Percentiles rank a stretch among this genome's conserved stretches.
Evolutionary conservation across 2,888 invertebrate genomes (phyloP).

Genomic region (Atherix ibis): DNA sequence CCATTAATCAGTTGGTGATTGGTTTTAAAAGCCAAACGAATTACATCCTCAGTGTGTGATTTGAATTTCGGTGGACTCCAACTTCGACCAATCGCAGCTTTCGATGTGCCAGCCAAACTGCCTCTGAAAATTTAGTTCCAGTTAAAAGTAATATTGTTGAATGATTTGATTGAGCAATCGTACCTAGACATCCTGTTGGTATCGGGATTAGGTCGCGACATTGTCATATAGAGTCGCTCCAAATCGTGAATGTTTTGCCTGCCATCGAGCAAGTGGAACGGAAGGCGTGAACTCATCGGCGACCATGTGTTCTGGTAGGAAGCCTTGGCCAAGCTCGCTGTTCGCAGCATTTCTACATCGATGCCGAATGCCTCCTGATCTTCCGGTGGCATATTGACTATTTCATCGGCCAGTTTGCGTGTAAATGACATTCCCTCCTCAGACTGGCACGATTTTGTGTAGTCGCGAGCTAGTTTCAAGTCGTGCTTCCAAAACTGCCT

Average conservation of each 20-base stretch:
- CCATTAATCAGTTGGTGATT: too few species aligned
- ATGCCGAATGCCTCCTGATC: conserved; percentile 18
- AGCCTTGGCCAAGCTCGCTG: conserved; percentile 15
- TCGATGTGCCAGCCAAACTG: not conserved
- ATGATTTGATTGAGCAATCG: not conserved
- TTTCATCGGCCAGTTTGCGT: conserved; percentile 22
- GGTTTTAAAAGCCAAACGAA: too few species aligned
- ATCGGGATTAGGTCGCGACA: conserved; percentile 8
- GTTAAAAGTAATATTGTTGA: too few species aligned
- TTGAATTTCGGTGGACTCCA: conserved; percentile 5
- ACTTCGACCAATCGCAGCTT: conserved; percentile 1
- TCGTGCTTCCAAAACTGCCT: conserved; percentile 47
- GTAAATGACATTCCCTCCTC: conserved; percentile 22
- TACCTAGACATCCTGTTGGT: conserved; percentile 9
- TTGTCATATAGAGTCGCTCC: conserved; percentile 20
- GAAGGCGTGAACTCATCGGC: conserved; percentile 17
- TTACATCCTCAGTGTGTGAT: not conserved
- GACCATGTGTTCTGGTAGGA: conserved; percentile 29
- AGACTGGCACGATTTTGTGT: conserved; percentile 34
- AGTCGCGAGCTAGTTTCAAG: conserved; percentile 41
- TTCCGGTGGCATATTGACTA: conserved; percentile 19
- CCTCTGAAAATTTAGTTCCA: not conserved
- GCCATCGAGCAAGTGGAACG: conserved; percentile 10
- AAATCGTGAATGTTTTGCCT: conserved; percentile 21
- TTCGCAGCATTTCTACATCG: conserved; percentile 16